Percentiles rank a stretch among this genome's conserved stretches.
phyloP scores from a whole-genome alignment of 2,888 invertebrate genomes.

The Netelia virgata region DNA sequence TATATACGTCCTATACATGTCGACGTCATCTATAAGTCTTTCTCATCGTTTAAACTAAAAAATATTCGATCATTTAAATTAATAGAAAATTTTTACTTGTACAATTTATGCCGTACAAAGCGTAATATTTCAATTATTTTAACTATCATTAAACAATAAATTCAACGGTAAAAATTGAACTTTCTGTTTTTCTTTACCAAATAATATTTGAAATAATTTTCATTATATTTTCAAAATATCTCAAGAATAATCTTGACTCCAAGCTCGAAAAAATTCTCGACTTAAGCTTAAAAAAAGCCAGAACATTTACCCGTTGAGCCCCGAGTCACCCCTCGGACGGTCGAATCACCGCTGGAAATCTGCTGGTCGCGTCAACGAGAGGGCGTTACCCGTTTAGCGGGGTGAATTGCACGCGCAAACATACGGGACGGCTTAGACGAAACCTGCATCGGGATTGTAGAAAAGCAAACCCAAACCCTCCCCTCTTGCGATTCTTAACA shows the following conservation, averaged over 20 bases:
- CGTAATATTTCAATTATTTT: neutral
- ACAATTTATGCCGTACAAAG: neutral
- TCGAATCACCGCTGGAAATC: conserved; percentile 49
- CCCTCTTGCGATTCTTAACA: conserved; percentile 74
- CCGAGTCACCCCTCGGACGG: neutral
- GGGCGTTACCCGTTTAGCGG: conserved; percentile 11
- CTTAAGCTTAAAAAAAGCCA: no score
- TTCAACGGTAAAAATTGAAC: no score
- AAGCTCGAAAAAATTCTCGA: no score
- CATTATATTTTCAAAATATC: neutral
- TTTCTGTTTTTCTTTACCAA: neutral
- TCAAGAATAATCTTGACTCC: no score
- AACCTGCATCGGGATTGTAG: conserved; percentile 73
- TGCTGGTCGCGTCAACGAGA: conserved; percentile 23
- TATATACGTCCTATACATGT: neutral
- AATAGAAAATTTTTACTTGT: no score
- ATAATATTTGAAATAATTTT: neutral
- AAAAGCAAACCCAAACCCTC: conserved; percentile 76
- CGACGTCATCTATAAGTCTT: neutral
- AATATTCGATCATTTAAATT: neutral
- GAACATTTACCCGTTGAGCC: neutral
- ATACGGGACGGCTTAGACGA: conserved; percentile 71
- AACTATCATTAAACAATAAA: neutral
- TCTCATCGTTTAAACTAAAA: neutral
- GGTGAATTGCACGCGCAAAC: conserved; percentile 56